Percentiles rank a stretch among this genome's conserved stretches.
Conservation (phyloP, 2,888 invertebrate species). For the Didymodactylos carnosus region DNA sequence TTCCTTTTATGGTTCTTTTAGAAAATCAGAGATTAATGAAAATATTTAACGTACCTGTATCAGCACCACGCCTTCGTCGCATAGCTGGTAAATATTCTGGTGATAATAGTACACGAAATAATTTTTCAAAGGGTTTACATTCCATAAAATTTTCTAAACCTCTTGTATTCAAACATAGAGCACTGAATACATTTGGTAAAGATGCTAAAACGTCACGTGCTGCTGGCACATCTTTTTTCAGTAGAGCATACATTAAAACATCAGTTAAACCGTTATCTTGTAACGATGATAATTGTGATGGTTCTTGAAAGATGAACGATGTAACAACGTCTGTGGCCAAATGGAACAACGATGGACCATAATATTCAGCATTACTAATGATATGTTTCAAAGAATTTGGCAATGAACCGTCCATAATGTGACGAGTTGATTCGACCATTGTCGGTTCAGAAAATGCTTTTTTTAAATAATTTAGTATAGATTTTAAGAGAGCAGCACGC, state of each 20-base stretch:
- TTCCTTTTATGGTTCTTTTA: too few species aligned
- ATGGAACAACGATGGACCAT: constrained; percentile 62
- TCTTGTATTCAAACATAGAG: constrained; percentile 58
- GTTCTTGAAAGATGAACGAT: constrained; percentile 55
- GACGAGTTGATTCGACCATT: constrained; percentile 4
- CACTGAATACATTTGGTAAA: constrained; percentile 46
- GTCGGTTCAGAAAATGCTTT: constrained; percentile 48
- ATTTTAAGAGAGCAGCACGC: constrained; percentile 60
- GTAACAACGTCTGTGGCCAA: constrained; percentile 59
- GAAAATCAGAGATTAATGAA: too few species aligned
- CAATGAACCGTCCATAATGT: constrained; percentile 55
- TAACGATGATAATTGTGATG: constrained; percentile 57
- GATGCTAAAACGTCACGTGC: constrained; percentile 48
- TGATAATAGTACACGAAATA: constrained; percentile 53
- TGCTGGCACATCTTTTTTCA: constrained; percentile 54
- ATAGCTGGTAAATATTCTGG: constrained; percentile 64
- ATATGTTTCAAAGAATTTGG: constrained; percentile 56
- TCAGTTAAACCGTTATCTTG: constrained; percentile 66
- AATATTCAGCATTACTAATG: constrained; percentile 68
- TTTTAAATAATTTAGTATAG: constrained; percentile 67
- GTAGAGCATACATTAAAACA: constrained; percentile 58
- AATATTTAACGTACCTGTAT: too few species aligned
- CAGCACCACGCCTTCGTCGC: constrained; percentile 56
- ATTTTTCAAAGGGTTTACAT: constrained; percentile 57
- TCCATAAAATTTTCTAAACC: constrained; percentile 57